These are phyloP conservation scores for Pomacea maculata DNA, from an alignment of 1,140 invertebrate species.

Conservation along the genomic window DNA sequence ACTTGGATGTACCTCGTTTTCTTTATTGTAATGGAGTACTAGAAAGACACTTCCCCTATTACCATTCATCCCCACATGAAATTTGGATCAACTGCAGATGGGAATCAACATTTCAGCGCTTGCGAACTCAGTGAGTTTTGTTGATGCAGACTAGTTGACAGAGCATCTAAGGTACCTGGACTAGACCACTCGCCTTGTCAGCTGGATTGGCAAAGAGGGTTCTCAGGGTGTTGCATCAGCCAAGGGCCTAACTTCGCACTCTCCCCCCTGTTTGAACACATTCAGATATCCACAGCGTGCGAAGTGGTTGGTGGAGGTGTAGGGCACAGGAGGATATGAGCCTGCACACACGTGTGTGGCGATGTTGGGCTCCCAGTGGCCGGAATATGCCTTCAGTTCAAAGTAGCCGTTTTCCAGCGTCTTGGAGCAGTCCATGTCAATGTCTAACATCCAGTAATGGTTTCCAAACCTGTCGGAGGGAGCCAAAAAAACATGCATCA, in stretches of 20 bases:
- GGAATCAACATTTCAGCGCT: no score
- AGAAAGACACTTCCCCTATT: no score
- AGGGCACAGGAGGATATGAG: slow-evolving; percentile 48
- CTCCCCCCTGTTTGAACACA: slow-evolving; percentile 54
- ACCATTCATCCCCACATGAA: no score
- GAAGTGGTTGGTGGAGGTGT: slow-evolving; percentile 60
- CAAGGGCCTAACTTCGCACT: slow-evolving; percentile 55
- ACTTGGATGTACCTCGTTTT: no score
- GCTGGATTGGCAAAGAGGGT: no score
- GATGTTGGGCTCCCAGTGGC: slow-evolving; percentile 55
- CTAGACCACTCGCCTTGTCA: no score
- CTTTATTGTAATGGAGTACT: no score
- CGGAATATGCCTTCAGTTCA: slow-evolving; percentile 63
- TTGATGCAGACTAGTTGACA: no score
- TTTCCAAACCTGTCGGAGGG: slow-evolving; percentile 56
- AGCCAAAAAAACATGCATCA: no score
- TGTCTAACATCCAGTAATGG: slow-evolving; percentile 67
- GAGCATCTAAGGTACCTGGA: no score
- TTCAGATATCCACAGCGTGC: slow-evolving; percentile 66
- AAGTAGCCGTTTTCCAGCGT: slow-evolving; percentile 66
- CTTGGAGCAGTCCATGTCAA: slow-evolving; percentile 67
- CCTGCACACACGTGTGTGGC: slow-evolving; percentile 44
- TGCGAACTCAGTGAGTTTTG: no score
- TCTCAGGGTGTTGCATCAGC: neutral
- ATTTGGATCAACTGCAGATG: no score